phyloP scores from a whole-genome alignment of 1,140 invertebrate species.

The Drosophila erecta region DNA sequence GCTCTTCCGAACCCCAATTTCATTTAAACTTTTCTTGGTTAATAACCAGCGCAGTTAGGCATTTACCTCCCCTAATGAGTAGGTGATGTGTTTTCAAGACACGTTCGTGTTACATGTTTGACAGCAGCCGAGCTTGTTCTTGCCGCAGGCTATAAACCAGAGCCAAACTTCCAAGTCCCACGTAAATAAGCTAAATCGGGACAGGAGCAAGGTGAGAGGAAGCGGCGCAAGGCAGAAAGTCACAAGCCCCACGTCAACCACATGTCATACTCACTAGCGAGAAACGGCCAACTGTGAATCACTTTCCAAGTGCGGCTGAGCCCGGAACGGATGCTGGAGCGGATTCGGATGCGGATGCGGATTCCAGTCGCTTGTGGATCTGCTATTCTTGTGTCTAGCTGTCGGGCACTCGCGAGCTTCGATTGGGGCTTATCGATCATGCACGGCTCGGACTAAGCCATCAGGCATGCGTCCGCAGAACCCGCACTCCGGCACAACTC shows the following conservation, averaged over 20 bases:
- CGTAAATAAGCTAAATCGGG: conserved; percentile 27
- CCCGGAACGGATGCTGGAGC: conserved; percentile 10
- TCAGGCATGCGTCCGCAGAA: conserved; percentile 15
- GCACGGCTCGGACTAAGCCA: conserved; percentile 27
- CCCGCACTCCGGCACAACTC: conserved; percentile 15
- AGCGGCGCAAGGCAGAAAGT: conserved; percentile 37
- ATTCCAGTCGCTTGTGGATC: conserved; percentile 7
- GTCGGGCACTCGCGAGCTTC: conserved; percentile 22
- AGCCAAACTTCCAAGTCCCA: conserved; percentile 56
- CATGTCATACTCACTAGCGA: conserved; percentile 64
- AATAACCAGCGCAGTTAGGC: conserved; percentile 5
- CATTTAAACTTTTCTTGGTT: not conserved
- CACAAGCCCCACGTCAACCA: conserved; percentile 29
- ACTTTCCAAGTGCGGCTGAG: not conserved
- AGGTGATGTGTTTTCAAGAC: conserved; percentile 17
- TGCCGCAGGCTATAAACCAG: conserved; percentile 58
- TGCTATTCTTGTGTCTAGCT: not conserved
- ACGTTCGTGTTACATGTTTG: conserved; percentile 30
- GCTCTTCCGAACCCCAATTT: not conserved
- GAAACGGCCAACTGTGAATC: conserved; percentile 10
- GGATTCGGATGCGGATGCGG: conserved; percentile 4
- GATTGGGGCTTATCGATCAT: too few relatives aligned
- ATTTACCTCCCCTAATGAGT: not conserved
- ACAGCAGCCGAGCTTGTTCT: conserved; percentile 37
- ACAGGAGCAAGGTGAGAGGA: not conserved